Conservation (phyloP, 64 coral and sea anemone species). For the Pocillopora damicornis region DNA sequence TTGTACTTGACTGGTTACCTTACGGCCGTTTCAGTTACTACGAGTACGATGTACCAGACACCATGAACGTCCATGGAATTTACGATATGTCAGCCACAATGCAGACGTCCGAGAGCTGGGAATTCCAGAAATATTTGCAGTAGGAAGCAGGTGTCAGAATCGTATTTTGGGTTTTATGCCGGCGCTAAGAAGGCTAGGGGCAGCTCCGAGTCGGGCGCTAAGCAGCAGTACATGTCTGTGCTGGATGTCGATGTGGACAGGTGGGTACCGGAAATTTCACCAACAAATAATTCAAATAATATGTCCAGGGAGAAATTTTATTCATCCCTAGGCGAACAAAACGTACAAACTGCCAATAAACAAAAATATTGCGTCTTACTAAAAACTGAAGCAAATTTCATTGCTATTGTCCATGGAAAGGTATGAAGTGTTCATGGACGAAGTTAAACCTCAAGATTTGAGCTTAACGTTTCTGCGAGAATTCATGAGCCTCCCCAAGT, state of each 20-base stretch:
- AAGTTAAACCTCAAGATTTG: constrained; percentile 57
- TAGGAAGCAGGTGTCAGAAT: constrained; percentile 37
- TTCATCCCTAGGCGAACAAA: no score
- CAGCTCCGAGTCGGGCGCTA: not conserved
- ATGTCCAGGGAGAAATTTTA: no score
- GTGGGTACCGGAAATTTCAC: not conserved
- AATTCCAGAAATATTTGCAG: constrained; percentile 32
- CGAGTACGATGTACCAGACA: constrained; percentile 31
- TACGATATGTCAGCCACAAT: constrained; percentile 37
- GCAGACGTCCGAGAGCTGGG: constrained; percentile 22
- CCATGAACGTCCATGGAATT: constrained; percentile 60
- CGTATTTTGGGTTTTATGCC: constrained; percentile 33
- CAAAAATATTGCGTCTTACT: no score
- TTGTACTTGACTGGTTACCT: no score
- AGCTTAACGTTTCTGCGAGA: constrained; percentile 35
- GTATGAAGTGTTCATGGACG: constrained; percentile 64
- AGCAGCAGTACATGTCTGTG: constrained; percentile 20
- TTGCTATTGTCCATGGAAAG: not conserved
- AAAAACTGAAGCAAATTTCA: no score
- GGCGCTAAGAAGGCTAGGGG: constrained; percentile 28
- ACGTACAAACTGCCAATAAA: no score
- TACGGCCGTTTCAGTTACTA: constrained; percentile 10
- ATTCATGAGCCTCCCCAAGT: constrained; percentile 36
- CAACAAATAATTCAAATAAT: no score
- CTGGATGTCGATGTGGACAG: constrained; percentile 17